A percentile compares a stretch with the other conserved stretches of the same genome.
Evolutionary conservation across 2,888 invertebrate genomes (phyloP).

Genomic region (Himalopsyche anomala): DNA sequence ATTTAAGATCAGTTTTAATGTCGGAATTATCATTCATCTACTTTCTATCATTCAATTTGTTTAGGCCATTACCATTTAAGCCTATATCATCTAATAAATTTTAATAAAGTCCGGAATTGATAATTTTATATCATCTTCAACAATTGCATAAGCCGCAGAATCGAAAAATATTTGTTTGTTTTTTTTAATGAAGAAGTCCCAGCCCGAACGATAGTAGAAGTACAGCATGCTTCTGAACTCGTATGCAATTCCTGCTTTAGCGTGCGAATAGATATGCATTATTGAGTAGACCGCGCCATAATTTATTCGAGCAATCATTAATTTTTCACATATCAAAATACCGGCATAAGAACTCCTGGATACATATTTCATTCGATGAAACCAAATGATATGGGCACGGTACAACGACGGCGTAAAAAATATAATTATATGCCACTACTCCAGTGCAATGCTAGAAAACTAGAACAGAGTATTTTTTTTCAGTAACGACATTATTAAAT

Average conservation of each 20-base stretch:
- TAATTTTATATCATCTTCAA: no score
- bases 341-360: constrained; percentile 19
- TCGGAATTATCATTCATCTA: no score
- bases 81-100: no score
- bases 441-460: not conserved
- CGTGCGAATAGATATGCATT: constrained; percentile 51
- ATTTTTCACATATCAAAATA: constrained; percentile 49
- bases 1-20: no score
- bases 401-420: not conserved
- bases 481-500: constrained; percentile 6
- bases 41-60: no score
- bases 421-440: not conserved
- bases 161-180: no score
- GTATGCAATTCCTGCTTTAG: constrained; percentile 38
- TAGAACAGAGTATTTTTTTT: not conserved
- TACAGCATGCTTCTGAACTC: constrained; percentile 2
- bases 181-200: not conserved
- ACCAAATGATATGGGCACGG: not conserved
- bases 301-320: constrained; percentile 54
- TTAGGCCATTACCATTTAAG: no score
- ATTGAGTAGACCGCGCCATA: constrained; percentile 49
- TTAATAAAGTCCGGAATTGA: no score
- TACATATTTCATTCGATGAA: constrained; percentile 30
- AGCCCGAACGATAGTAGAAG: not conserved
- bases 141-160: no score